Percentiles rank a stretch among this genome's conserved stretches.
phyloP scores from a whole-genome alignment of 1,140 invertebrate species.

The Ditylenchus dipsaci region DNA sequence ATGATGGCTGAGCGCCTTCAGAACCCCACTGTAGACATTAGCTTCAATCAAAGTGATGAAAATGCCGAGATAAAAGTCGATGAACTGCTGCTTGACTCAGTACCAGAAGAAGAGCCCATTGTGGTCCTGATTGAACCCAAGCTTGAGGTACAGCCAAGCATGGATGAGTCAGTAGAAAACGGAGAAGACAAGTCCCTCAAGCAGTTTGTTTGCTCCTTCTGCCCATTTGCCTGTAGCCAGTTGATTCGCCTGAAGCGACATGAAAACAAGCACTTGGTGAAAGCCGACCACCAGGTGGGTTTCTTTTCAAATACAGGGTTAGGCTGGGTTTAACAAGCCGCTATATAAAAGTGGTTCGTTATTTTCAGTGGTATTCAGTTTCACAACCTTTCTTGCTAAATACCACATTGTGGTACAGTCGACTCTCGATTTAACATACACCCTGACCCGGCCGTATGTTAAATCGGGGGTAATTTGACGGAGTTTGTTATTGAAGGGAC shows the following conservation, averaged over 20 bases:
- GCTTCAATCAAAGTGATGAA: background rate
- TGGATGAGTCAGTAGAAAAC: background rate
- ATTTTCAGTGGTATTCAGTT: no score
- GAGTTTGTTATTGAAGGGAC: no score
- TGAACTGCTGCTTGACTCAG: no score
- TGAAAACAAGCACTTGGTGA: slow-evolving; percentile 32
- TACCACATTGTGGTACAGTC: no score
- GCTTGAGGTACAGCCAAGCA: background rate
- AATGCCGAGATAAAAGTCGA: background rate
- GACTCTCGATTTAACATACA: no score
- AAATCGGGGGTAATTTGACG: no score
- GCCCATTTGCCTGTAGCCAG: slow-evolving; percentile 19
- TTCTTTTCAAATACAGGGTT: no score
- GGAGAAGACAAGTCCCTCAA: background rate
- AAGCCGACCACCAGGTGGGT: slow-evolving; percentile 26
- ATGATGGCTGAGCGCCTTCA: background rate
- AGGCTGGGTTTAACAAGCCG: no score
- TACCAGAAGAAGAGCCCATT: background rate
- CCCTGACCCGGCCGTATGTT: no score
- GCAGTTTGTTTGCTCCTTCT: slow-evolving; percentile 8
- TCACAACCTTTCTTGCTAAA: no score
- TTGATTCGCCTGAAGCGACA: slow-evolving; percentile 20
- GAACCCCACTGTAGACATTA: background rate
- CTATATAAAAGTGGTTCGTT: no score
- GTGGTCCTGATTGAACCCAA: background rate